Evolutionary conservation across 2,888 invertebrate species (phyloP), one percentile per base, ranked within the genome.

Genomic region (Chymomyza caudatula): DNA sequence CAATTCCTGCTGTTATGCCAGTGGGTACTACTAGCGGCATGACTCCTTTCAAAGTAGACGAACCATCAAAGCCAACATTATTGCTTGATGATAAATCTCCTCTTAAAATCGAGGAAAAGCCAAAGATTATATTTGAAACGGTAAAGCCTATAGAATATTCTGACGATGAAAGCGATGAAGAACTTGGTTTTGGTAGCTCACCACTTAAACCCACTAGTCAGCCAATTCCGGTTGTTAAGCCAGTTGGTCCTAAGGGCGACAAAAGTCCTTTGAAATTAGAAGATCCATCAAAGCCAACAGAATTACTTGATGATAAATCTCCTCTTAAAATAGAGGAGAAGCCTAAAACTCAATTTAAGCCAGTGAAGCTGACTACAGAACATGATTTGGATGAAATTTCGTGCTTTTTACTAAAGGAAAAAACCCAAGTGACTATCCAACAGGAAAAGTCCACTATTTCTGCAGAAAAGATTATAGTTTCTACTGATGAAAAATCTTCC

Each of bases 91-190:
- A 55, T 17, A 55, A 62, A 23, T 13, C 44, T n/a, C 29, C 55
- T 20, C 6, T 15, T 11, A 49, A 62, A 49, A 13, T 49, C n/a
- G 55, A 55, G 1, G 61, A 62, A 6, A 62, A 37, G 8, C 56
- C 37, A n/a, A n/a, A 25, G 25, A 60, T 52, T 0, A 63, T 61
- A 20, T 1, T 49, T 19, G 61, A 58, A 42, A 42, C 15, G 17
- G 11, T 20, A 2, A 66, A 54, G 44, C 23, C 64, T 2, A 54
- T 22, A 20, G 37, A 25, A 1, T 63, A 67, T 55, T 61, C 65
- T 17, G 66, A 70, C 25, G 64, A 64, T 6, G 63, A 69, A 25
- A 56, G 63, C 13, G 59, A 63, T 47, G 60, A 61, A 17, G 66
- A 58, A 2, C n/a, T 44, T 17, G 56, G 49, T 43, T 23, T 22